Evolutionary conservation across 1,140 invertebrate species (phyloP), one percentile per base, ranked within the genome.

Genomic region (Cataglyphis hispanica): DNA sequence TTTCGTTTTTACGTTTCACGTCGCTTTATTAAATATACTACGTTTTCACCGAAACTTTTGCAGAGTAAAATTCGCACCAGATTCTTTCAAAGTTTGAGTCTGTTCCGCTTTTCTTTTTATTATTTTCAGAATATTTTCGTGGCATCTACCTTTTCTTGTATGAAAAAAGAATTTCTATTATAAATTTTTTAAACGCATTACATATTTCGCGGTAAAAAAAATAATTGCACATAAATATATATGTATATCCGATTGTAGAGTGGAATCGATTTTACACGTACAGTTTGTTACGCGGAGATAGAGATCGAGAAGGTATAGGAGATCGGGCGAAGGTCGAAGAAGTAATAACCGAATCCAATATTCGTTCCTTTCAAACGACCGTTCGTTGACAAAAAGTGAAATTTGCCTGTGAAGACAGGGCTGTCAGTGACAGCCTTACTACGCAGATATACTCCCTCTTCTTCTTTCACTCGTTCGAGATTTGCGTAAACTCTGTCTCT

Each of bases 301-400:
- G 58, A 78, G 58, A 84, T 88, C 56, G 84, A 63, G 25, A 72
- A 90, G 86, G 37, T 19, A 89, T 86, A 92, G 81, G 60, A 56
- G 85, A 90, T 89, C 81, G 89, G 87, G 87, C 90, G 88, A 93
- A 93, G 90, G 89, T 92, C 90, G 92, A 92, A 92, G 90, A 93
- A 92, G 93, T 94, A 94, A 94, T 94, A 94, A 94, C 93, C 91
- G 91, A 91, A 94, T 94, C 92, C 93, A 94, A 94, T 94, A 94
- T 94, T 94, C 92, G 92, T 92, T 93, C 91, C 88, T 94, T 94
- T 94, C 92, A 93, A 89, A 90, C 89, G 90, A 90, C 80, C 88
- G 89, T 89, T 89, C 88, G 81, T 91, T 90, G 92, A 93, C 91
- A 93, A 92, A 94, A 93, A 93, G 92, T 93, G 90, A 93, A 94